A percentile compares a stretch with the other conserved stretches of the same genome.
These are phyloP conservation scores for Clarias laeviceps DNA, from an alignment of 2,797 vertebrate species.

Conservation along the genomic window DNA sequence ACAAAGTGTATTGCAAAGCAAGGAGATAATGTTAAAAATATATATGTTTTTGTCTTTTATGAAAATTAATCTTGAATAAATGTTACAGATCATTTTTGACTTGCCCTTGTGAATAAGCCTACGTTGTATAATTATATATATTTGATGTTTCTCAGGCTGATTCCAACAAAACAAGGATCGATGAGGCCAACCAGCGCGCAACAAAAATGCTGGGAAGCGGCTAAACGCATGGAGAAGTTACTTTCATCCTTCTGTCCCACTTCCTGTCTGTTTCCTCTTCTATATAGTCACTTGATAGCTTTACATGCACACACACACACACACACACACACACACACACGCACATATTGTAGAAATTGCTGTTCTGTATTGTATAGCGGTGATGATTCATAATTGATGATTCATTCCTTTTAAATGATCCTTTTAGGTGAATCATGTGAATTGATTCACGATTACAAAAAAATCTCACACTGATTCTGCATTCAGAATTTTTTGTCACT, in stretches of 20 bases:
- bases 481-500: background rate
- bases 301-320: constrained; percentile 82
- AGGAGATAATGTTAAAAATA: too few species aligned
- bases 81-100: too few species aligned
- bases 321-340: constrained; percentile 16
- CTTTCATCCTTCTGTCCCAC: constrained; percentile 62
- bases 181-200: constrained; percentile 98
- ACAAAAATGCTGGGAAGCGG: constrained; percentile 99
- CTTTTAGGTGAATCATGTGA: constrained; percentile 12
- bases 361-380: background rate
- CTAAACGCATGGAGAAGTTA: constrained; percentile 72
- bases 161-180: constrained; percentile 99
- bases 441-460: background rate
- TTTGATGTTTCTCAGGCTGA: constrained; percentile 82
- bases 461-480: background rate
- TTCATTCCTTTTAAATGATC: background rate
- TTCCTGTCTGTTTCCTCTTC: background rate
- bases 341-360: background rate
- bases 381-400: background rate
- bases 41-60: too few species aligned
- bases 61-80: too few species aligned
- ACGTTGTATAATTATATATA: constrained; percentile 14
- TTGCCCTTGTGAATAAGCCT: background rate
- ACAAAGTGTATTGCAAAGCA: too few species aligned
- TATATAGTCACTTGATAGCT: background rate